A percentile compares a stretch with the other conserved stretches of the same genome.
Conservation (phyloP, 2,113 vertebrate genomes). For the Synodontis membranacea region DNA sequence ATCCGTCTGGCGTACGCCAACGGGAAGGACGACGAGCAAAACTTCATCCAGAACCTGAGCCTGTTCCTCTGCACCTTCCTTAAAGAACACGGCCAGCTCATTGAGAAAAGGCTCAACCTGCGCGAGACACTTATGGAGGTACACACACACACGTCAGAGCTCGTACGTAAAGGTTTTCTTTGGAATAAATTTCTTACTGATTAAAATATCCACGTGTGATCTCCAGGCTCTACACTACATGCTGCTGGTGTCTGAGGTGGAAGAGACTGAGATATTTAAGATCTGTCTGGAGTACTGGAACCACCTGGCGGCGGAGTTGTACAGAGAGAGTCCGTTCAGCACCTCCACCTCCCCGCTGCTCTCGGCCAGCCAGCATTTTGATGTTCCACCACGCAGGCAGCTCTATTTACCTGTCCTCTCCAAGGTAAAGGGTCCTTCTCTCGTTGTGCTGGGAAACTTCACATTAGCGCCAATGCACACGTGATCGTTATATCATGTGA, state of each 20-base stretch:
- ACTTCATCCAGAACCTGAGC: conserved; percentile 99
- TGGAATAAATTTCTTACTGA: background rate
- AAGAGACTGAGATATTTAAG: conserved; percentile 99
- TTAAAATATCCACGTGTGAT: background rate
- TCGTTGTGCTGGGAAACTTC: background rate
- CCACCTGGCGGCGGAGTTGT: conserved; percentile 95
- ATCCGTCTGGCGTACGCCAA: conserved; percentile 95
- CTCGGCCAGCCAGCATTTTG: conserved; percentile 94
- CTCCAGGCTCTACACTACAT: conserved; percentile 96
- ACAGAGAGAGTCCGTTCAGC: conserved; percentile 95
- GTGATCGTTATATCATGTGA: background rate
- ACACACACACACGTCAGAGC: background rate
- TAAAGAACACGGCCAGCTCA: conserved; percentile 95
- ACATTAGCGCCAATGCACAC: too few species aligned
- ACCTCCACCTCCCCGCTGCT: conserved; percentile 92
- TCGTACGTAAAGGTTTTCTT: background rate
- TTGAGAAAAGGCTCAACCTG: conserved; percentile 94
- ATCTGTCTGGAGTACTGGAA: conserved; percentile 99
- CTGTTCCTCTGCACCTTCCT: conserved; percentile 98
- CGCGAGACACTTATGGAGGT: conserved; percentile 98
- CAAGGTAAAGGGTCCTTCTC: conserved; percentile 78
- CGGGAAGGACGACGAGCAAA: conserved; percentile 98
- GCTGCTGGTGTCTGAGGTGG: conserved; percentile 96
- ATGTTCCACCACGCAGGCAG: conserved; percentile 94
- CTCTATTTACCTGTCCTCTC: conserved; percentile 95